Conservation (phyloP, 64 coral and sea anemone genomes). For the Montipora sp. region DNA sequence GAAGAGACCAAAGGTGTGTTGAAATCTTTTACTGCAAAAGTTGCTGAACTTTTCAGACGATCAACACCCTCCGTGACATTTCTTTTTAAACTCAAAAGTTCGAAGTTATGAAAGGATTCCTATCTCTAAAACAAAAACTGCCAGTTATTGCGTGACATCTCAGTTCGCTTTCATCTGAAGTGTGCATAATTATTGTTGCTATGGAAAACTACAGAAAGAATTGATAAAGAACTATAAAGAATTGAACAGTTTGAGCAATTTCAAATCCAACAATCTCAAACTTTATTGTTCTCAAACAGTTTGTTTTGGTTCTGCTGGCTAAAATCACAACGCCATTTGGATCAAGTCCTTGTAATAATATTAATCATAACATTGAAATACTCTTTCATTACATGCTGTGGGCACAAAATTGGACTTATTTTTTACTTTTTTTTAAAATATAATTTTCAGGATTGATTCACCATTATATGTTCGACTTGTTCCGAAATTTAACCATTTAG, state of each 20-base stretch:
- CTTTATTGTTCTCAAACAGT: background rate
- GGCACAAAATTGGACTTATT: no score
- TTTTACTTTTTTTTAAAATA: no score
- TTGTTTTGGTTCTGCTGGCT: background rate
- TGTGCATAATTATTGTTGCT: background rate
- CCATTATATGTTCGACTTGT: background rate
- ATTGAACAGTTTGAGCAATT: background rate
- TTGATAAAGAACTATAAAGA: background rate
- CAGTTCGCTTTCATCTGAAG: background rate
- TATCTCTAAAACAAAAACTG: background rate
- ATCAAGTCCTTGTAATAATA: no score
- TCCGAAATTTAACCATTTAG: background rate
- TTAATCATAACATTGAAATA: no score
- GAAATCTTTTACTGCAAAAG: background rate
- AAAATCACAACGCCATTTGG: no score
- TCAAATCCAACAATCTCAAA: background rate
- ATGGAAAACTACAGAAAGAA: background rate
- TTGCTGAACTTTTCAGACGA: background rate
- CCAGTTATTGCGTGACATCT: background rate
- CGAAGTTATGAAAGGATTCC: background rate
- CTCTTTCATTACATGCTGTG: no score
- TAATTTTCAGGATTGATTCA: no score
- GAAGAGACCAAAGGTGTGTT: conserved; percentile 81
- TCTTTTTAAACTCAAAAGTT: background rate
- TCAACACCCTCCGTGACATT: no score